Conservation (phyloP, 2,113 vertebrate species). For the Ammodytes dubius region DNA sequence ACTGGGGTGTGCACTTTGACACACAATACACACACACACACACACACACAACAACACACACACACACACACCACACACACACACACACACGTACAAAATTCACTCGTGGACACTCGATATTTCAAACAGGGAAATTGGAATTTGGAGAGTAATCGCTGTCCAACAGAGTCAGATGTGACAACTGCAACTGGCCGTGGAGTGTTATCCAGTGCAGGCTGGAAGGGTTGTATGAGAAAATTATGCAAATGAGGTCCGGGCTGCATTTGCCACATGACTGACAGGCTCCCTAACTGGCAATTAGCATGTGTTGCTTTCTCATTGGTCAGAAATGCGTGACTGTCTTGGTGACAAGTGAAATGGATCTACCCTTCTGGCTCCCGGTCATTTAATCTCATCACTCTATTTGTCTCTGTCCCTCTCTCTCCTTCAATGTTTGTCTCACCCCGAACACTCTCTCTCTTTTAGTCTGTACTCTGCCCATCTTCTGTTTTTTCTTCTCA, state of each 20-base stretch:
- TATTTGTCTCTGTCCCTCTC: conserved; percentile 40
- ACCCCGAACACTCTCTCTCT: not conserved
- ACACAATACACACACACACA: conserved; percentile 24
- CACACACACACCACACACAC: too few relatives aligned
- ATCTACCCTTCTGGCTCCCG: conserved; percentile 43
- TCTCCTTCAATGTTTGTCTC: conserved; percentile 5
- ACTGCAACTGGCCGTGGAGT: conserved; percentile 17
- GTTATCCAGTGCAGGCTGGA: conserved; percentile 23
- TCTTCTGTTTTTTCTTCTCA: not conserved
- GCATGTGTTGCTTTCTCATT: conserved; percentile 65
- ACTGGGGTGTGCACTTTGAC: conserved; percentile 21
- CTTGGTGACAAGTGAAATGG: conserved; percentile 63
- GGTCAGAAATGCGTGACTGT: conserved; percentile 56
- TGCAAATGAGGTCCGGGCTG: conserved; percentile 61
- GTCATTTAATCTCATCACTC: conserved; percentile 48
- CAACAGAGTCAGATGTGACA: conserved; percentile 62
- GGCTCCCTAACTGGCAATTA: conserved; percentile 72
- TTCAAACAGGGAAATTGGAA: conserved; percentile 36
- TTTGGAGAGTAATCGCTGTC: conserved; percentile 42
- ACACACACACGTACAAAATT: not conserved
- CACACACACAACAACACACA: not conserved
- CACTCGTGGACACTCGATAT: conserved; percentile 39
- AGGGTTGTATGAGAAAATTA: conserved; percentile 63
- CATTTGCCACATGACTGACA: conserved; percentile 71
- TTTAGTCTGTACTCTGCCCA: not conserved